These are phyloP conservation scores for Coracias cyanogaster DNA, from an alignment of 2,797 vertebrate species.

Conservation along the genomic window DNA sequence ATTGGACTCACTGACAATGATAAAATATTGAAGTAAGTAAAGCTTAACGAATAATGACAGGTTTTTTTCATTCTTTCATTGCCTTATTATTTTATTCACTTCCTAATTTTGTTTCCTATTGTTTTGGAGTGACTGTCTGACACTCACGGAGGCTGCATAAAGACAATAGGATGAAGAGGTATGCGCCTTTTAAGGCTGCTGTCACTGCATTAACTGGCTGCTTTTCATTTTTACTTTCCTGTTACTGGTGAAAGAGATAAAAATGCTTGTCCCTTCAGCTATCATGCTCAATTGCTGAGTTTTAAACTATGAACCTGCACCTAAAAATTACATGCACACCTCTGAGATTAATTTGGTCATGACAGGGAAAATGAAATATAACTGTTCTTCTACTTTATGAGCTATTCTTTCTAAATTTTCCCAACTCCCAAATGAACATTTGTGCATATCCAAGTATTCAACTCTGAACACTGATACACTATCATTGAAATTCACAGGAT, in stretches of 20 bases:
- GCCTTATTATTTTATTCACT: not conserved
- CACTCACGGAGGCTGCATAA: not conserved
- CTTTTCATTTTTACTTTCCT: not conserved
- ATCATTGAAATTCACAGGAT: not conserved
- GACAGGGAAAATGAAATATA: not conserved
- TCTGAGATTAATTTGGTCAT: not conserved
- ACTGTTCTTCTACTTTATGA: not conserved
- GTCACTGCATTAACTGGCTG: not conserved
- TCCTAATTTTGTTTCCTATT: constrained; percentile 6
- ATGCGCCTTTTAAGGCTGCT: constrained; percentile 9
- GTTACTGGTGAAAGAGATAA: not conserved
- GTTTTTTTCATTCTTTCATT: not conserved
- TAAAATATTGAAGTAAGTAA: not conserved
- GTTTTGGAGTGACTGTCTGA: constrained; percentile 12
- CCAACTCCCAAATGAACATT: not conserved
- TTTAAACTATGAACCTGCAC: not conserved
- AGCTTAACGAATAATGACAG: not conserved
- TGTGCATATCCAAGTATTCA: not conserved
- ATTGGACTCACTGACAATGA: not conserved
- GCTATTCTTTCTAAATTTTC: not conserved
- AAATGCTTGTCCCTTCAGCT: not conserved
- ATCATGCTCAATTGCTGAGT: not conserved
- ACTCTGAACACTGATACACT: not conserved
- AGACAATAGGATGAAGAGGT: not conserved
- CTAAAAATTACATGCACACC: not conserved